phyloP scores from a whole-genome alignment of 1,140 invertebrate species.

The Rhopalosiphum padi region DNA sequence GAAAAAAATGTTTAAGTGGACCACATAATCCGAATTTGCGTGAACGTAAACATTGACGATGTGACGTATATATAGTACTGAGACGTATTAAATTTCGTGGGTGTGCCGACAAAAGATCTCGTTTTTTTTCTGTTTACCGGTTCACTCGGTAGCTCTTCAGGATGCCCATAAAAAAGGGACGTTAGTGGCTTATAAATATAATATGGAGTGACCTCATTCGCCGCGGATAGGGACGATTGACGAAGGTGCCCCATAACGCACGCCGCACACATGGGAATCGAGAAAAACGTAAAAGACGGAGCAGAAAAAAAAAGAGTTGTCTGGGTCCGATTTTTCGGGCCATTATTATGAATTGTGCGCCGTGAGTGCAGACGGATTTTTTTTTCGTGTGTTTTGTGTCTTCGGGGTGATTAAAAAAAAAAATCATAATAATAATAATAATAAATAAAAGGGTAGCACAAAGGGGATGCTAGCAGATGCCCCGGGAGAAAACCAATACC shows the following conservation, averaged over 20 bases:
- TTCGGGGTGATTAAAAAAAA: slow-evolving; percentile 38
- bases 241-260: slow-evolving; percentile 38
- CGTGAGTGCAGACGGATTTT: slow-evolving; percentile 42
- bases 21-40: slow-evolving; percentile 34
- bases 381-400: slow-evolving; percentile 44
- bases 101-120: slow-evolving; percentile 37
- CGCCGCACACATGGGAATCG: neutral
- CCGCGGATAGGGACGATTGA: slow-evolving; percentile 30
- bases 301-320: slow-evolving; percentile 41
- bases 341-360: slow-evolving; percentile 28
- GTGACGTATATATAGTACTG: neutral
- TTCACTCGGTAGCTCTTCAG: slow-evolving; percentile 31
- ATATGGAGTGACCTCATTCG: slow-evolving; percentile 39
- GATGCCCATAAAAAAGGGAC: slow-evolving; percentile 3
- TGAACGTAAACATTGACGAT: slow-evolving; percentile 21
- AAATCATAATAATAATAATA: slow-evolving; percentile 4
- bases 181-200: neutral
- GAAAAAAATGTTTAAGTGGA: neutral
- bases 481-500: slow-evolving; percentile 42
- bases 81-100: neutral
- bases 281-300: neutral
- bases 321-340: slow-evolving; percentile 44
- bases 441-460: slow-evolving; percentile 40
- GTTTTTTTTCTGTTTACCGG: slow-evolving; percentile 8
- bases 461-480: slow-evolving; percentile 33